Conservation (phyloP, 2,797 vertebrate species). For the Lepus oiostolus region DNA sequence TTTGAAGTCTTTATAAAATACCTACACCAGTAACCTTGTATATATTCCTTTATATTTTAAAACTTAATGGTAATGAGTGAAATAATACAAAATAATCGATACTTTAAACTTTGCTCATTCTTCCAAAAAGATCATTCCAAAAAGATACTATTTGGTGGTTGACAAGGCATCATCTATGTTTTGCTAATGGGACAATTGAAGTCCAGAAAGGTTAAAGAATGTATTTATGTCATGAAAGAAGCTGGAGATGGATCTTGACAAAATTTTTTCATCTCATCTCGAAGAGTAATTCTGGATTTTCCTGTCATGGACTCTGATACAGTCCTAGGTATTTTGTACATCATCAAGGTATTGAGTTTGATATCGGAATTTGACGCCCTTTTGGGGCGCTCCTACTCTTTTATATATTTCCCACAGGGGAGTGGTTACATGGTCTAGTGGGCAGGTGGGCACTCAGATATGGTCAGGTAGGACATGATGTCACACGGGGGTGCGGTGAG, state of each 20-base stretch:
- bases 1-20: slow-evolving; percentile 63
- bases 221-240: neutral
- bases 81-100: slow-evolving; percentile 65
- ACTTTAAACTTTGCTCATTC: slow-evolving; percentile 42
- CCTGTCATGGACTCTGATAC: neutral
- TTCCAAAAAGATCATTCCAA: slow-evolving; percentile 18
- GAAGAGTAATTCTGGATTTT: neutral
- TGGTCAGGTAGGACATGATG: no score
- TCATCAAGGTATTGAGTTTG: neutral
- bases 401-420: no score
- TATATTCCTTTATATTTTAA: slow-evolving; percentile 49
- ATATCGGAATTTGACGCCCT: no score
- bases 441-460: no score
- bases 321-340: neutral
- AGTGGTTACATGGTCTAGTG: no score
- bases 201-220: neutral
- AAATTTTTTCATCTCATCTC: neutral
- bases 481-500: no score
- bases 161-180: neutral
- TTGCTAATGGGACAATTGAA: neutral
- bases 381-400: no score
- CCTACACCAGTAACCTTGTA: slow-evolving; percentile 43
- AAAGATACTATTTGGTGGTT: slow-evolving; percentile 17
- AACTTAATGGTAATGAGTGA: slow-evolving; percentile 56
- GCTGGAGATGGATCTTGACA: neutral